These are phyloP conservation scores for Pasiphila rectangulata DNA, from an alignment of 2,888 invertebrate species.

Conservation along the genomic window DNA sequence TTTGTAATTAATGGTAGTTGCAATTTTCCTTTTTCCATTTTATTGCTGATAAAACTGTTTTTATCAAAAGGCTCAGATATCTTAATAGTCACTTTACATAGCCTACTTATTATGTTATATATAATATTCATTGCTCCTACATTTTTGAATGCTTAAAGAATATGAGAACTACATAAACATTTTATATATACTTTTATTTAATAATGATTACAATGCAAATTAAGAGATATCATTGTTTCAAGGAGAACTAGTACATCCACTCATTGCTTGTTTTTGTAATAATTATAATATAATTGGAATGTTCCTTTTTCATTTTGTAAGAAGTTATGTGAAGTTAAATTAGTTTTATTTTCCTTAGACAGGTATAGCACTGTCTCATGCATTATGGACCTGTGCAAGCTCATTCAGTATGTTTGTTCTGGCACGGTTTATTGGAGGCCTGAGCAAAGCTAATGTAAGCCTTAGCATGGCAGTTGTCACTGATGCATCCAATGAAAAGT, in stretches of 20 bases:
- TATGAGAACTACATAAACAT: no score
- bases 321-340: background rate
- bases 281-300: background rate
- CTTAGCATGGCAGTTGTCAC: constrained; percentile 96
- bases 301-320: background rate
- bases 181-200: no score
- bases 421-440: constrained; percentile 95
- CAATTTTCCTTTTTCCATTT: no score
- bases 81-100: no score
- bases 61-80: no score
- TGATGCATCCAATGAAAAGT: constrained; percentile 91
- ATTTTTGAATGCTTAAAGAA: no score
- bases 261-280: background rate
- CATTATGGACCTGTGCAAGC: constrained; percentile 92
- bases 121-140: no score
- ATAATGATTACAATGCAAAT: constrained; percentile 20
- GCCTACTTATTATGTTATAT: no score
- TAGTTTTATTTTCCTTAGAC: constrained; percentile 76
- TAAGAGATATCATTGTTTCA: constrained; percentile 8
- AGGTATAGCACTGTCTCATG: constrained; percentile 92
- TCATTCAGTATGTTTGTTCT: constrained; percentile 95
- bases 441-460: constrained; percentile 98
- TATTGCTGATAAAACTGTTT: no score
- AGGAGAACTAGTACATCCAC: background rate
- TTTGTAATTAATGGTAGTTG: no score